Percentiles rank a stretch among this genome's conserved stretches.
Evolutionary conservation across 1,140 invertebrate genomes (phyloP).

Genomic region (Fopius arisanus): DNA sequence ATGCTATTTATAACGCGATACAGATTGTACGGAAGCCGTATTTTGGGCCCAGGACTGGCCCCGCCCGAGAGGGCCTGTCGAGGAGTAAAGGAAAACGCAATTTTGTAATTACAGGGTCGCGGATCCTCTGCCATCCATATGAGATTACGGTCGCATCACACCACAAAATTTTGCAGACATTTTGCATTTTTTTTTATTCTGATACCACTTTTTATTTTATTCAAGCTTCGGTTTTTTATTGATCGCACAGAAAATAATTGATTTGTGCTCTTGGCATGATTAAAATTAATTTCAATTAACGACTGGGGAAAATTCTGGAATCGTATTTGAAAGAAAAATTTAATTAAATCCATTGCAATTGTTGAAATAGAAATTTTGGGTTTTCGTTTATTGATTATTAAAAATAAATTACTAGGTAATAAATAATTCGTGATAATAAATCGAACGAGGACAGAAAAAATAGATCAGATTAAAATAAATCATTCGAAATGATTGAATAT

Average conservation of each 20-base stretch:
- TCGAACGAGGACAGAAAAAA: background rate
- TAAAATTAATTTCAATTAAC: too few species aligned
- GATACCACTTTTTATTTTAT: conserved; percentile 15
- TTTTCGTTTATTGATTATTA: too few species aligned
- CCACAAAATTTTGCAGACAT: background rate
- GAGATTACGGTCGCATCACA: background rate
- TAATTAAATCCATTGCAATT: too few species aligned
- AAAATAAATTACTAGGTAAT: too few species aligned
- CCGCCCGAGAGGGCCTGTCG: conserved; percentile 13
- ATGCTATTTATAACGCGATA: conserved; percentile 30
- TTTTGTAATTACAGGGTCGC: conserved; percentile 31
- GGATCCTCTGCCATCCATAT: background rate
- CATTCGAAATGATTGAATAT: background rate
- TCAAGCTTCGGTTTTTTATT: background rate
- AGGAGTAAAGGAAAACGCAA: conserved; percentile 22
- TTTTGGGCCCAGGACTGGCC: background rate
- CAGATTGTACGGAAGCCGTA: conserved; percentile 28
- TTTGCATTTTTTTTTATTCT: too few species aligned
- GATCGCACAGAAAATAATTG: conserved; percentile 10
- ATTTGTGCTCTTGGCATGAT: too few species aligned
- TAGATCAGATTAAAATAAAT: too few species aligned
- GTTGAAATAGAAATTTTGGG: too few species aligned
- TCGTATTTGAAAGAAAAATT: too few species aligned
- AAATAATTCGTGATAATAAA: too few species aligned
- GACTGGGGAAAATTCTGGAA: too few species aligned